Base-by-base conservation (phyloP, 2,888 invertebrate genomes). In the Nebria salina region DNA sequence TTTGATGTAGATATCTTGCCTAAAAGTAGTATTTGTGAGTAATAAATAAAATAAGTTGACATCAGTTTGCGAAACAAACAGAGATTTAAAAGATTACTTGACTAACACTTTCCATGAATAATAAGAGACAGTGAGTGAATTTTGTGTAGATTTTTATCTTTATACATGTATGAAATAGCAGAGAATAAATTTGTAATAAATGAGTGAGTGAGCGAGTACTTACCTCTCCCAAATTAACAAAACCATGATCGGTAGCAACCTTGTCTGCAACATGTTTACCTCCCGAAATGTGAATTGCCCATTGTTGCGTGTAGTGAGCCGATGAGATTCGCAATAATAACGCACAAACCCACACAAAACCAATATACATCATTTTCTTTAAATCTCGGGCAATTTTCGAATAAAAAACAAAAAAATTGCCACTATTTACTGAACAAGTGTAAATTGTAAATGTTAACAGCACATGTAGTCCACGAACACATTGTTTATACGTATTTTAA, bases 191-290 rank as follows among this genome's bases (percentile, higher is more conserved):
- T 20, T 20, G 20, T 20, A 20, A 20, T 20, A 20, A 20, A 20
- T 20, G 20, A 20, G 20, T 20, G 20, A 20, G 20, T 20, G 20
- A 20, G 20, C 3, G 54, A 8, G 54, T 43, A 87, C 93, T 92
- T 89, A 96, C 97, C 95, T 95, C 92, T 92, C 95, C 95, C 89
- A 94, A 91, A 90, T 96, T 95, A 89, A 92, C 90, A 91, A 96
- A 97, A 85, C 96, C 97, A 89, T 97, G 94, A 87, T 95, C 95
- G 84, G 87, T 88, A 81, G 97, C 97, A 72, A 97, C 93, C 66
- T 91, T 90, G 86, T 94, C 93, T 68, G 96, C 97, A 80, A 92
- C 91, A 73, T 89, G 88, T 66, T 91, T 89, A 84, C 91, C 92
- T 83, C 92, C 94, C 26, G 93, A 93, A 86, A 97, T 93, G 87